Percentiles rank a stretch among this genome's conserved stretches.
Conservation (phyloP, 2,797 vertebrate genomes). For the Protosalanx chinensis region DNA sequence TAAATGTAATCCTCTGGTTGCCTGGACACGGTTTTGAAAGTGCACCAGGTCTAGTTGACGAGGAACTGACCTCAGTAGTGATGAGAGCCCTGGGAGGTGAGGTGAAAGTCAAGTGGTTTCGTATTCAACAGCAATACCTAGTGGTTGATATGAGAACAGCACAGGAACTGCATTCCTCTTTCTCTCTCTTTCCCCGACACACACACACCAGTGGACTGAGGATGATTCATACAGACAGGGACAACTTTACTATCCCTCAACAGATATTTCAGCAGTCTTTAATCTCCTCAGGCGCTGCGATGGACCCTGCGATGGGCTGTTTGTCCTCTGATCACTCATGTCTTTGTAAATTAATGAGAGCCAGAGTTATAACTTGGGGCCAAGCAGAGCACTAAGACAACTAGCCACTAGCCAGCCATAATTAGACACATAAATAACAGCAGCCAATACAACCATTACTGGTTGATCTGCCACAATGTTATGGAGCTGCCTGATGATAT, state of each 20-base stretch:
- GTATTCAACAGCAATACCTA: conserved; percentile 70
- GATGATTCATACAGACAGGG: conserved; percentile 39
- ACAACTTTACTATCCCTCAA: conserved; percentile 33
- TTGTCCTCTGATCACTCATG: conserved; percentile 32
- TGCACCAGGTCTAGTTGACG: background rate
- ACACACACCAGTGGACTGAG: conserved; percentile 3
- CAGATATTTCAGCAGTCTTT: conserved; percentile 45
- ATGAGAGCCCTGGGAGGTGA: background rate
- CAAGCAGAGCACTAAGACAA: conserved; percentile 19
- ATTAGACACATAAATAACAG: conserved; percentile 33
- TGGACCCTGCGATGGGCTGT: conserved; percentile 21
- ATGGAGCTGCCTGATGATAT: background rate
- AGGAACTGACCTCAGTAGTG: background rate
- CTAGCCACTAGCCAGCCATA: conserved; percentile 20
- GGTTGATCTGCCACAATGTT: conserved; percentile 18
- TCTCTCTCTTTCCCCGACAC: conserved; percentile 10
- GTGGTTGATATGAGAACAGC: conserved; percentile 59
- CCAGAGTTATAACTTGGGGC: conserved; percentile 11
- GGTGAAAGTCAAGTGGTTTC: conserved; percentile 27
- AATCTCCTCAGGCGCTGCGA: conserved; percentile 26
- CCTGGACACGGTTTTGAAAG: background rate
- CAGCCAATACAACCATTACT: conserved; percentile 36
- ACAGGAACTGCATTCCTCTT: background rate
- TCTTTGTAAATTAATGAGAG: conserved; percentile 22
- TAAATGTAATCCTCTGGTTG: background rate